A percentile compares a stretch with the other conserved stretches of the same genome.
Evolutionary conservation across 2,113 vertebrate genomes (phyloP).

Genomic region (Notechis scutatus): DNA sequence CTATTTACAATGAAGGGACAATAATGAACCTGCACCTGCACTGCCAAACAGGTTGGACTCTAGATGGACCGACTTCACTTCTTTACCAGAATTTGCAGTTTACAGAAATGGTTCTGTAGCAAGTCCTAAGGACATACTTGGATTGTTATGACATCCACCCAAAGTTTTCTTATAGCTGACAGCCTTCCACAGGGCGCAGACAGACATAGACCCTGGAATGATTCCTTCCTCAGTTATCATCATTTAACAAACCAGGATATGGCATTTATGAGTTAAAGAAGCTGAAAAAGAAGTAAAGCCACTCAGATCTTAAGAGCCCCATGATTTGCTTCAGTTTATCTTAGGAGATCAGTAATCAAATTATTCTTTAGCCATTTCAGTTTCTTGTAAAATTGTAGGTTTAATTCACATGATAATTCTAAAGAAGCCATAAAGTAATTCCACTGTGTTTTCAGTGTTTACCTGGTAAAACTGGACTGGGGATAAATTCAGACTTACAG

Average conservation of each 20-base stretch:
- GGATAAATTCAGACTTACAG: background rate
- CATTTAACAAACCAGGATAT: background rate
- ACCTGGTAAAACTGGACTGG: background rate
- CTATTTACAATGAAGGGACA: background rate
- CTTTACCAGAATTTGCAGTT: background rate
- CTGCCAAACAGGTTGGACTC: background rate
- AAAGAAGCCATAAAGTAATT: background rate
- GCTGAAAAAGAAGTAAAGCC: background rate
- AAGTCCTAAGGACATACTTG: background rate
- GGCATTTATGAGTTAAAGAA: background rate
- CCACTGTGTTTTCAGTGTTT: background rate
- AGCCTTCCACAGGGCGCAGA: background rate
- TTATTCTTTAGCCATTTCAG: background rate
- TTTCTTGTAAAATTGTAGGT: background rate
- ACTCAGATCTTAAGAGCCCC: background rate
- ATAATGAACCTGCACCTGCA: background rate
- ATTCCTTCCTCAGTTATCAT: background rate
- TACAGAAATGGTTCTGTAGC: background rate
- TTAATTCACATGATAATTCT: background rate
- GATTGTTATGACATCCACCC: background rate
- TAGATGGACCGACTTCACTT: background rate
- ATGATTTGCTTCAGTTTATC: background rate
- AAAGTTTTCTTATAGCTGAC: slow-evolving; percentile 2
- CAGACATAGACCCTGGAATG: slow-evolving; percentile 7
- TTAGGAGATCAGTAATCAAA: slow-evolving; percentile 1